A percentile compares a stretch with the other conserved stretches of the same genome.
Conservation (phyloP, 2,113 vertebrate species). For the Cichladusa arquata region DNA sequence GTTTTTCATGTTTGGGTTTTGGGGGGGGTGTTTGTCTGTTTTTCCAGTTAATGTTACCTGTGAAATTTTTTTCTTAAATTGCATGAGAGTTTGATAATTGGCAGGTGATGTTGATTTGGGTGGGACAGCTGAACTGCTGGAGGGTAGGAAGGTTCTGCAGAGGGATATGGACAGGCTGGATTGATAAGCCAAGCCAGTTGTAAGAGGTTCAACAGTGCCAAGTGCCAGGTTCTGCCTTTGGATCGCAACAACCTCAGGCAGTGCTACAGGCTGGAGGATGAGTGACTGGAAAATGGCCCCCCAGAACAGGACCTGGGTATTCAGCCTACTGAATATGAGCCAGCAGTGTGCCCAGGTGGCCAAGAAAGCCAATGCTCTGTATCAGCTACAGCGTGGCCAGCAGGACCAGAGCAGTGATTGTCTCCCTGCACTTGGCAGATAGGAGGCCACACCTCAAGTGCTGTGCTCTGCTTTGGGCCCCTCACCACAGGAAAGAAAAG, state of each 20-base stretch:
- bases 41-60: not conserved
- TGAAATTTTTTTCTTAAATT: not conserved
- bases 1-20: not conserved
- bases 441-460: rapidly evolving
- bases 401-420: not conserved
- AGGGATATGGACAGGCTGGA: not conserved
- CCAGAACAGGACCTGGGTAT: not conserved
- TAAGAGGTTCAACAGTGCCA: not conserved
- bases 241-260: not conserved
- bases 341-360: not conserved
- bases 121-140: not conserved
- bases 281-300: not conserved
- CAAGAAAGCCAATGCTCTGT: not conserved
- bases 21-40: rapidly evolving
- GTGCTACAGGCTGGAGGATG: not conserved
- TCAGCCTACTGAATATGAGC: not conserved
- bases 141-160: not conserved
- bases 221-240: not conserved
- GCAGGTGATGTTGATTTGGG: not conserved
- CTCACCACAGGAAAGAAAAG: not conserved
- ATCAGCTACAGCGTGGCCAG: not conserved
- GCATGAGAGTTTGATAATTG: not conserved
- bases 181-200: rapidly evolving
- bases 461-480: not conserved
- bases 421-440: rapidly evolving